These are phyloP conservation scores for Tapirus indicus DNA, from an alignment of 2,797 vertebrate species.

Conservation along the genomic window DNA sequence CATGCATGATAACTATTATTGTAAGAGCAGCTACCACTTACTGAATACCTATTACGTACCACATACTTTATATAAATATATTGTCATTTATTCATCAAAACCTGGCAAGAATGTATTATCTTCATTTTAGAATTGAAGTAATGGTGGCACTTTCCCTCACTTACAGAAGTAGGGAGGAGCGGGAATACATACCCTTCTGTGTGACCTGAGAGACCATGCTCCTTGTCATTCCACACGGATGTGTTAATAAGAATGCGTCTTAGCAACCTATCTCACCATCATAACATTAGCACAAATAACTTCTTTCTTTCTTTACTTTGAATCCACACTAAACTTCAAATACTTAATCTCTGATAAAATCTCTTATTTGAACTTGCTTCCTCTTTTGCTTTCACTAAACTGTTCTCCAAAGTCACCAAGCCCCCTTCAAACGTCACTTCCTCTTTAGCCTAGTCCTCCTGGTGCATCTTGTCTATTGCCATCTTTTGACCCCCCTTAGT, in stretches of 20 bases:
- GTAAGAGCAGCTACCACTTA: not conserved
- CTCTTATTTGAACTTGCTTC: not conserved
- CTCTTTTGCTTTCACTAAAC: not conserved
- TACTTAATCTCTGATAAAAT: not conserved
- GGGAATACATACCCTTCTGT: not conserved
- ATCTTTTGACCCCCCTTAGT: not conserved
- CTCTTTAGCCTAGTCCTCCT: not conserved
- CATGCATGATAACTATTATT: constrained; percentile 48
- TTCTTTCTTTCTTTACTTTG: not conserved
- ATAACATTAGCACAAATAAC: not conserved
- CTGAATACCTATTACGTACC: not conserved
- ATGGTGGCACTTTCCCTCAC: not conserved
- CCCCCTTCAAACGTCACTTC: not conserved
- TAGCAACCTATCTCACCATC: not conserved
- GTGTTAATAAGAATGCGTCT: accelerated
- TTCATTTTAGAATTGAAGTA: not conserved
- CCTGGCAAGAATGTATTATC: not conserved
- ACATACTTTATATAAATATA: not conserved
- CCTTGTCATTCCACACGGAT: not conserved
- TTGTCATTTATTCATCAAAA: constrained; percentile 29
- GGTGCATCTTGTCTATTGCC: not conserved
- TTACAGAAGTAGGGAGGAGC: accelerated
- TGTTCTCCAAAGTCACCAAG: not conserved
- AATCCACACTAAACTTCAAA: not conserved
- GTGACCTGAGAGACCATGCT: not conserved